Evolutionary conservation across 2,113 vertebrate genomes (phyloP).

Genomic region (Archocentrus centrarchus): DNA sequence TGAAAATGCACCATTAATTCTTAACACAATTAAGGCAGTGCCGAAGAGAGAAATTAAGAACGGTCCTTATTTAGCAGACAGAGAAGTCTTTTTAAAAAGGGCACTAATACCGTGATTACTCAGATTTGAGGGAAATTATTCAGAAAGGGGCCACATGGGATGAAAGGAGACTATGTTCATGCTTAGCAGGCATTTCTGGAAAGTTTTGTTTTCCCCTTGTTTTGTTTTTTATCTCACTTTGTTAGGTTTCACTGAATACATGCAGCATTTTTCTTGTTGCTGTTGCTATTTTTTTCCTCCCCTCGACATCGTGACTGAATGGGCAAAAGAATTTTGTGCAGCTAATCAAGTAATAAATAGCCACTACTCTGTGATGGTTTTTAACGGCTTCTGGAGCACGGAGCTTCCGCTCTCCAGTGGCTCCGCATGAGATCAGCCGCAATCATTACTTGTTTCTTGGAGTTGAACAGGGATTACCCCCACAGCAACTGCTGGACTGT

Average conservation of each 20-base stretch:
- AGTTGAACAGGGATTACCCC: conserved; percentile 57
- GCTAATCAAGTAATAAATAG: conserved; percentile 63
- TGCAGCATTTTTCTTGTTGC: conserved; percentile 6
- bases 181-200: conserved; percentile 60
- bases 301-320: background rate
- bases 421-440: conserved; percentile 54
- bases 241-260: conserved; percentile 38
- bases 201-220: conserved; percentile 35
- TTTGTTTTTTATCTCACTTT: conserved; percentile 46
- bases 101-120: conserved; percentile 90
- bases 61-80: conserved; percentile 91
- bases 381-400: conserved; percentile 44
- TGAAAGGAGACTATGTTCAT: conserved; percentile 41
- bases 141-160: conserved; percentile 61
- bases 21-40: conserved; percentile 93
- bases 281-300: background rate
- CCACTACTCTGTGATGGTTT: conserved; percentile 37
- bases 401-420: conserved; percentile 51
- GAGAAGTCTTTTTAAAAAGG: conserved; percentile 86
- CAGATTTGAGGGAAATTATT: conserved; percentile 76
- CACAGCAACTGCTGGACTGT: conserved; percentile 40
- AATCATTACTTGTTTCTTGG: conserved; percentile 65
- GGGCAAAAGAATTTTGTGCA: conserved; percentile 17
- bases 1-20: conserved; percentile 95
- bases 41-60: conserved; percentile 93